Evolutionary conservation across 2,888 invertebrate genomes (phyloP).

Genomic region (Eupithecia dodoneata): DNA sequence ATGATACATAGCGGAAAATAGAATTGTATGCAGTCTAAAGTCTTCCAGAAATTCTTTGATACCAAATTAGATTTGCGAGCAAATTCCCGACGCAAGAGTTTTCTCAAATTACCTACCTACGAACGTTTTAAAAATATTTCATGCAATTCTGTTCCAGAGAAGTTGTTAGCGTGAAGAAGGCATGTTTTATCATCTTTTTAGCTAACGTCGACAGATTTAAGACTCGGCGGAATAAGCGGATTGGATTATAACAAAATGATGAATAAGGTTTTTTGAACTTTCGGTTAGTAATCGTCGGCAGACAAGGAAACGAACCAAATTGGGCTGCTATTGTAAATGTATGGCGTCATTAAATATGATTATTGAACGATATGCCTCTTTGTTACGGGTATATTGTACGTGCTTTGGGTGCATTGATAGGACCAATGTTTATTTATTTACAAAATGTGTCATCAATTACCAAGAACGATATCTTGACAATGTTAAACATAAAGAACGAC

Average conservation of each 20-base stretch:
- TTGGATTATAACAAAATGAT: conserved; percentile 19
- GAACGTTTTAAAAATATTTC: conserved; percentile 21
- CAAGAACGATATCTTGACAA: conserved; percentile 10
- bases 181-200: conserved; percentile 11
- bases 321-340: conserved; percentile 32
- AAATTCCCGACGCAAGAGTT: conserved; percentile 36
- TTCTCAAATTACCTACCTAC: conserved; percentile 32
- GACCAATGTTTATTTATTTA: conserved; percentile 29
- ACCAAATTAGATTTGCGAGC: conserved; percentile 43
- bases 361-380: conserved; percentile 42
- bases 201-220: conserved; percentile 31
- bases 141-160: conserved; percentile 20
- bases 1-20: conserved; percentile 47
- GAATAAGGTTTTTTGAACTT: conserved; percentile 39
- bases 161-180: conserved; percentile 7
- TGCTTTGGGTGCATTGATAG: conserved; percentile 39
- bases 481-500: background rate
- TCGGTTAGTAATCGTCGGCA: conserved; percentile 32
- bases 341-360: conserved; percentile 38
- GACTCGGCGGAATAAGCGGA: background rate
- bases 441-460: conserved; percentile 24
- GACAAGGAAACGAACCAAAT: conserved; percentile 34
- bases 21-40: conserved; percentile 44
- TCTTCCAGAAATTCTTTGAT: conserved; percentile 42
- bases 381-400: conserved; percentile 42